Evolutionary conservation across 2,113 vertebrate species (phyloP), one percentile per base, ranked within the genome.

Genomic region (Genyomyrus donnyi): DNA sequence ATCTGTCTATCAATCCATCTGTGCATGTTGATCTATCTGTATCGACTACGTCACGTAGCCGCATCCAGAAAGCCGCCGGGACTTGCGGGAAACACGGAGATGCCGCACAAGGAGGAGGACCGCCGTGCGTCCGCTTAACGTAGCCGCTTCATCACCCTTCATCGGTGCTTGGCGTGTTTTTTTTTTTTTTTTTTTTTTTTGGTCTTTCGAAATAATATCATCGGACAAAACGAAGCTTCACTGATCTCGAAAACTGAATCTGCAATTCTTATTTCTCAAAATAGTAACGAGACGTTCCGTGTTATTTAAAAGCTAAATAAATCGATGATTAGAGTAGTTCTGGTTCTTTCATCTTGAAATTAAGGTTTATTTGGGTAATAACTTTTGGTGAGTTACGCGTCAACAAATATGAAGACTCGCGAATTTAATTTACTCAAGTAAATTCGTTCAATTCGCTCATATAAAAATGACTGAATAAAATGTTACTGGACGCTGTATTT

Each of bases 1-100:
- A 93, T 95, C 93, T 95, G 94, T 94, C 92, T 90, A 94, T 94
- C 93, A 94, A 94, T 95, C 94, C 93, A 95, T 95, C 93, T 94
- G 90, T 91, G 91, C 91, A 93, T 93, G 90, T 92, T 93, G 85
- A 84, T 91, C 91, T 90, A 93, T 90, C 89, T 90, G 90, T 50
- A 90, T 91, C 93, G 91, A 91, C 91, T 95, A 94, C 94, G 93
- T 95, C 96, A 91, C 95, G 91, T 92, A 94, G 95, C 95, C 93
- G 94, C 93, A 94, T 93, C 94, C 91, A 93, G 89, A 93, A 94
- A 95, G 93, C 95, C 94, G 89, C 88, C 90, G 88, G 93, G 93
- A 89, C 91, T 90, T 86, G 10, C 91, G 92, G 91, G 92, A 87
- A 90, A 91, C 90, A 89, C 91, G 90, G 89, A 87, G 85, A 90